Evolutionary conservation across 2,888 invertebrate genomes (phyloP), one percentile per base, ranked within the genome.

Genomic region (Drosophila buzzatii): DNA sequence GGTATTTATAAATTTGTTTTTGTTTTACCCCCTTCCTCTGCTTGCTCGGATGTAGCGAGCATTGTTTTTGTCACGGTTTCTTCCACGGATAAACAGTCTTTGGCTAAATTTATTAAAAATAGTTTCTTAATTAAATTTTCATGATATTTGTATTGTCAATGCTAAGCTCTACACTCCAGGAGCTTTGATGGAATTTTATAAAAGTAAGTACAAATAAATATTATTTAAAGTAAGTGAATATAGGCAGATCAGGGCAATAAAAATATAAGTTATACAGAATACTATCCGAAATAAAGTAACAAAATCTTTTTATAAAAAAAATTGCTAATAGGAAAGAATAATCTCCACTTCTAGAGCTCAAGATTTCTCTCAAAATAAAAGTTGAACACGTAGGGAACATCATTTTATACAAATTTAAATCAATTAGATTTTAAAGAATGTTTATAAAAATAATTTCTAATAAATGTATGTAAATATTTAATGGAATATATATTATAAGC

Each of bases 1-100:
- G 10, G 20, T 44, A 42, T 57, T 57, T 44, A 33, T 18, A 57
- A 70, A 70, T 67, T 52, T 73, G 47, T 52, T 45, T 45, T 84
- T 90, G 16, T 39, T 53, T 53, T 53, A 85, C 85, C 85, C 82
- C 85, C 90, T 81, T 85, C 90, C 74, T 85, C 85, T 58, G 82
- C 71, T 64, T 84, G 79, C 70, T 85, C 85, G 49, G 85, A 74
- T 37, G 85, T 90, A 41, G 90, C 90, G 73, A 90, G 73, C 85
- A 90, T 44, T 41, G 85, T 79, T 66, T 90, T 85, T 73, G 90
- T 85, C 57, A 85, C 90, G 39, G 88, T 81, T 72, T 85, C 76
- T 70, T 73, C 85, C 79, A 85, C 37, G 60, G 85, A 87, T 63
- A 85, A 45, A 62, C 61, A 60, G 69, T 85, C 90, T 52, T 68